phyloP scores from a whole-genome alignment of 1,140 invertebrate genomes.

The Drepana arcuata region DNA sequence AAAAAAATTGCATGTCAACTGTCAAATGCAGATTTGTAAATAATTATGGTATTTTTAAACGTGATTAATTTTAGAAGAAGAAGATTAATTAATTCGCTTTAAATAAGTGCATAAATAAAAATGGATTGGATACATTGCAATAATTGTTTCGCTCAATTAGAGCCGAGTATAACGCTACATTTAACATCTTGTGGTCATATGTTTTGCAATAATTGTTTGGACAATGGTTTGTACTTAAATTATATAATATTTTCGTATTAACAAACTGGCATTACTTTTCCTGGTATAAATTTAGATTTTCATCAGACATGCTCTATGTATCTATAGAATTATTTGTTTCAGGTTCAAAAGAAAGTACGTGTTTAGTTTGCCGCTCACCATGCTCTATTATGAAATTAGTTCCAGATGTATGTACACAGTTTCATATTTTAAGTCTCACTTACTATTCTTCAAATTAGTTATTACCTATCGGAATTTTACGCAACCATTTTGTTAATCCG shows the following conservation, averaged over 20 bases:
- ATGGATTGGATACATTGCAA: slow-evolving; percentile 73
- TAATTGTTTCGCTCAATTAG: slow-evolving; percentile 61
- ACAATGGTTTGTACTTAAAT: slow-evolving; percentile 37
- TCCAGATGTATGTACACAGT: slow-evolving; percentile 64
- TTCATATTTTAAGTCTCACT: too few species aligned
- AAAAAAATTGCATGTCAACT: too few species aligned
- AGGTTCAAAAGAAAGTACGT: slow-evolving; percentile 52
- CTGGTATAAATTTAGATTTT: too few species aligned
- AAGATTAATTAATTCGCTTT: slow-evolving; percentile 7
- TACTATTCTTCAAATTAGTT: too few species aligned
- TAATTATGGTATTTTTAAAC: too few species aligned
- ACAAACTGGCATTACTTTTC: too few species aligned
- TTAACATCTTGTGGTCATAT: slow-evolving; percentile 70
- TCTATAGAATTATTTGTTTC: slow-evolving; percentile 13
- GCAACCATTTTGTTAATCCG: too few species aligned
- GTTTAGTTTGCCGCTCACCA: slow-evolving; percentile 54
- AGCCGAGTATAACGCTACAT: slow-evolving; percentile 52
- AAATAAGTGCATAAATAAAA: slow-evolving; percentile 13
- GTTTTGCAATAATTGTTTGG: slow-evolving; percentile 63
- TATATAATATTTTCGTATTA: slow-evolving; percentile 6
- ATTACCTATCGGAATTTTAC: too few species aligned
- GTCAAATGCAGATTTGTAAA: too few species aligned
- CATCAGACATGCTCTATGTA: neutral
- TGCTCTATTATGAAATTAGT: slow-evolving; percentile 62
- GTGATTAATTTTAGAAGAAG: too few species aligned